Evolutionary conservation across 2,888 invertebrate genomes (phyloP).

Genomic region (Baronia brevicornis): DNA sequence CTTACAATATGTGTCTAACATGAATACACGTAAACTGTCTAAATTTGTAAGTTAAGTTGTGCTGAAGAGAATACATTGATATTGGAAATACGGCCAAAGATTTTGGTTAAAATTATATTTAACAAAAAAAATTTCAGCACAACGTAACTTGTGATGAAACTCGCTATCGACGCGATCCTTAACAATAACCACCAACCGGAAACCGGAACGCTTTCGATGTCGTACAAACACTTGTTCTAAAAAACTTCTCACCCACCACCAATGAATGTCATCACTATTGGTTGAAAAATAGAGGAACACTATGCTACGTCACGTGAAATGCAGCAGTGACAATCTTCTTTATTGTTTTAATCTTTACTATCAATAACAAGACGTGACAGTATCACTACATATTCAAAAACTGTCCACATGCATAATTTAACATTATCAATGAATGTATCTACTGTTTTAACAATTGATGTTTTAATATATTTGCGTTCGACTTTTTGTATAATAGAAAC

Average conservation of each 20-base stretch:
- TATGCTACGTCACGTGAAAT: slow-evolving; percentile 6
- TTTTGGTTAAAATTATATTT: slow-evolving; percentile 3
- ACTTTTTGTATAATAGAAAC: too few species aligned
- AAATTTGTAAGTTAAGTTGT: slow-evolving; percentile 17
- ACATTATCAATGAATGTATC: slow-evolving; percentile 10
- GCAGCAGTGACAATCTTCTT: slow-evolving; percentile 1
- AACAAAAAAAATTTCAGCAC: slow-evolving; percentile 12
- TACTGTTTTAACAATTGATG: slow-evolving; percentile 14
- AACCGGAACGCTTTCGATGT: slow-evolving; percentile 28
- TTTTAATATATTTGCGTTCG: slow-evolving; percentile 2
- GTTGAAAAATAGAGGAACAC: slow-evolving; percentile 6
- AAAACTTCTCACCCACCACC: slow-evolving; percentile 9
- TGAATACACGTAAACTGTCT: slow-evolving; percentile 29
- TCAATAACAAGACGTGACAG: slow-evolving; percentile 16
- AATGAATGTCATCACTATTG: slow-evolving; percentile 15
- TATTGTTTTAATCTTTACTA: slow-evolving; percentile 11
- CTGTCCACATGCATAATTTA: slow-evolving; percentile 13
- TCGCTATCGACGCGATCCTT: slow-evolving; percentile 25
- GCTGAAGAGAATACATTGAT: slow-evolving; percentile 15
- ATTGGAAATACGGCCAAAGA: neutral
- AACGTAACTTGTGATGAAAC: slow-evolving; percentile 15
- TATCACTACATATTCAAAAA: slow-evolving; percentile 12
- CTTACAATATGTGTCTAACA: slow-evolving; percentile 57
- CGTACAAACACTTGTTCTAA: slow-evolving; percentile 15
- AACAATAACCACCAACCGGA: slow-evolving; percentile 15